Conservation (phyloP, 2,888 invertebrate genomes). For the Uloborus plumipes region DNA sequence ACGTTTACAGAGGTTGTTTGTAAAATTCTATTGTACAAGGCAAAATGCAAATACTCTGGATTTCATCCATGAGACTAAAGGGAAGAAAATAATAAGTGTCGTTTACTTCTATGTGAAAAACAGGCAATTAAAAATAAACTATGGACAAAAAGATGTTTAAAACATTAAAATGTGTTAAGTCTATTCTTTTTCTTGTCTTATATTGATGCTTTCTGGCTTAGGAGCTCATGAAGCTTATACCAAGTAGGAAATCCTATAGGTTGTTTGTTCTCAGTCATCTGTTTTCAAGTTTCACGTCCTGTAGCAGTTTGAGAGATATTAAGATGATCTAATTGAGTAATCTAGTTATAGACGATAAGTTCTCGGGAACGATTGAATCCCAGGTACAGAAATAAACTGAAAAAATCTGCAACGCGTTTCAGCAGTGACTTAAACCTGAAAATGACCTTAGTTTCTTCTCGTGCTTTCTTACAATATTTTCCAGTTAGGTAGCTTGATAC, state of each 20-base stretch:
- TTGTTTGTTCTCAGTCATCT: neutral
- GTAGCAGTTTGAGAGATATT: conserved; percentile 6
- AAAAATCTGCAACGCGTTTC: conserved; percentile 4
- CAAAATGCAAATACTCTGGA: conserved; percentile 44
- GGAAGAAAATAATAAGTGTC: conserved; percentile 49
- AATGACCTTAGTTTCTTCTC: conserved; percentile 8
- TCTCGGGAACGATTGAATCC: neutral
- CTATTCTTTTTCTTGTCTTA: conserved; percentile 3
- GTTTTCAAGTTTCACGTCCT: neutral
- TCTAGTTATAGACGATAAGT: conserved; percentile 24
- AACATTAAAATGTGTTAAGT: conserved; percentile 39
- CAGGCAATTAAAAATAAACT: conserved; percentile 43
- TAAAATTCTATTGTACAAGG: conserved; percentile 45
- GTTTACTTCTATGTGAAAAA: conserved; percentile 45
- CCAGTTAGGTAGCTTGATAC: conserved; percentile 1
- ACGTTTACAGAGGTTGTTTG: conserved; percentile 45
- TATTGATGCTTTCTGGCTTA: conserved; percentile 2
- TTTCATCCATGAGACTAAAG: conserved; percentile 51
- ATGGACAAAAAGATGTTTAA: conserved; percentile 44
- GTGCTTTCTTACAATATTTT: neutral
- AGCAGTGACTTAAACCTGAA: neutral
- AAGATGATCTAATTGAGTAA: conserved; percentile 17
- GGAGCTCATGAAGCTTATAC: neutral
- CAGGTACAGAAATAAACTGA: neutral
- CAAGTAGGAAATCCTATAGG: neutral